Evolutionary conservation across 2,113 vertebrate species (phyloP).

Genomic region (Sceloporus tristichus): DNA sequence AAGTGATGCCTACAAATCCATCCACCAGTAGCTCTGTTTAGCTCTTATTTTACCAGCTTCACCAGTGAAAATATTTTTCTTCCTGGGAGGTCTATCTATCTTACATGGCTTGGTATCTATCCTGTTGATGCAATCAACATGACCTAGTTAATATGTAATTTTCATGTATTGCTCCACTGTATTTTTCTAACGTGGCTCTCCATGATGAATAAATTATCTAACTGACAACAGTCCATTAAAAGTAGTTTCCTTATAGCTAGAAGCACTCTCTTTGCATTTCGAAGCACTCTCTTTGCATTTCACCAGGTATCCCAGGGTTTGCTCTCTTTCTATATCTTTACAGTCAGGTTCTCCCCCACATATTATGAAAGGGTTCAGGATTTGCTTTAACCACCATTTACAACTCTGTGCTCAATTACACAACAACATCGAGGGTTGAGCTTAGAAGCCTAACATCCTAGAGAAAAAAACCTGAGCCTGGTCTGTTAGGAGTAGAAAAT

Average conservation of each 20-base stretch:
- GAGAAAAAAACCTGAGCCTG: not conserved
- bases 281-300: not conserved
- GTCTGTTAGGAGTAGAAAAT: not conserved
- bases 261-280: not conserved
- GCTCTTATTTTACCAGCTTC: too few relatives aligned
- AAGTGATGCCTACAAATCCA: too few relatives aligned
- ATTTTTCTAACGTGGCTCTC: not conserved
- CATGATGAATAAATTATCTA: not conserved
- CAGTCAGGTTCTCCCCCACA: not conserved
- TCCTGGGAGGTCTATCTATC: not conserved
- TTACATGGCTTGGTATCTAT: not conserved
- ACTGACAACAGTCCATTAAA: rapidly evolving
- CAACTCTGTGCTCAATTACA: not conserved
- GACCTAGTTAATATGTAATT: not conserved
- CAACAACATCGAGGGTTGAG: not conserved
- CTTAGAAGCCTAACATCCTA: not conserved
- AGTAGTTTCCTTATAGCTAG: not conserved
- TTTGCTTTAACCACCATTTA: not conserved
- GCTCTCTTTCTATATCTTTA: not conserved
- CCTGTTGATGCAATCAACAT: not conserved
- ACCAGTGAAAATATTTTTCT: not conserved
- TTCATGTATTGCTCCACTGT: not conserved
- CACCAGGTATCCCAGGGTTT: not conserved
- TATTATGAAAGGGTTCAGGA: not conserved
- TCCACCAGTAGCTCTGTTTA: too few relatives aligned